Base-by-base conservation (phyloP, 2,797 vertebrate species). In the Kryptolebias ocellatus region DNA sequence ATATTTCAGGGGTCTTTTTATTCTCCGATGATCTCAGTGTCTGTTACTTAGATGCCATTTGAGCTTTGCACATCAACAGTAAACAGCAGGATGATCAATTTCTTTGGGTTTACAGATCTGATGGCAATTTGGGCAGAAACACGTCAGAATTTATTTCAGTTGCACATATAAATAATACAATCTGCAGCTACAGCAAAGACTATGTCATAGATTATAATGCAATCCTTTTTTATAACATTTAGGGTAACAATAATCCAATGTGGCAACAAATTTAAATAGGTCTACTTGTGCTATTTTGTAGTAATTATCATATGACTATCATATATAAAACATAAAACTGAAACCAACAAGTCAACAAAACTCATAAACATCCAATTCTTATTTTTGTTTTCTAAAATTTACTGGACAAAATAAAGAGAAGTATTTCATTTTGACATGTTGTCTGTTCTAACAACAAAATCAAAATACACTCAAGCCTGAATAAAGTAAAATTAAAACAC, bases 1-100 rank as follows among this genome's bases (percentile, higher is more conserved):
- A 14, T 6, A 62, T 78, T 79, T 76, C 80, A 83, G 46, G 17
- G 39, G 39, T 45, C 20, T 39, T 57, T 72, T 58, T 72, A 15
- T 53, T 5, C 50, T 39, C 45, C 46, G 16, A 68, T 72, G 51
- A 72, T 54, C 51, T 68, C 65, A 57, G 12, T 60, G 10, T 72
- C 44, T 70, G 51, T 57, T 78, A 49, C 60, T 39, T 51, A 46
- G 67, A 15, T 72, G 63, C 44, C 29, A 51, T 76, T 80, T 64
- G 60, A 56, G n/a, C 45, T 27, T 62, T 47, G 27, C 31, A 47
- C 51, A 37, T 76, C 39, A 58, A 54, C 20, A 60, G 17, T 53
- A 52, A 44, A 51, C 11, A 27, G 63, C 14, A 34, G 27, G 31
- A 44, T 56, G 49, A 68, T 64, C 17, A 7, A 1, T 27, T 65